A percentile compares a stretch with the other conserved stretches of the same genome.
Evolutionary conservation across 2,113 vertebrate species (phyloP).

Genomic region (Oryctolagus cuniculus): DNA sequence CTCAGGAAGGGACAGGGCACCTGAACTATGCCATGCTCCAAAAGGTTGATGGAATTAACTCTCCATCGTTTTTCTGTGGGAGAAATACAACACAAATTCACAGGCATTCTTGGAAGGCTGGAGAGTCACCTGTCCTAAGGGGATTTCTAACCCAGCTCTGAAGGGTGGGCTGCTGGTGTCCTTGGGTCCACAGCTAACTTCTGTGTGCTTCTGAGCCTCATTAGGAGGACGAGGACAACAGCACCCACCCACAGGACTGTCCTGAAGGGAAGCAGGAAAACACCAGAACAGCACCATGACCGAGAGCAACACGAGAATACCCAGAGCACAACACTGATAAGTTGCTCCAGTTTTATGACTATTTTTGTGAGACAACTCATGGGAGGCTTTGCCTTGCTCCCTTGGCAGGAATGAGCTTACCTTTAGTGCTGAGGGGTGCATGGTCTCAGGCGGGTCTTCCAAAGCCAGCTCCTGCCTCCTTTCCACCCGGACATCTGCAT

Average conservation of each 20-base stretch:
- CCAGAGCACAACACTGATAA: neutral
- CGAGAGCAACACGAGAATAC: neutral
- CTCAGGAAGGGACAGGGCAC: neutral
- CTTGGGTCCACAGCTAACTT: neutral
- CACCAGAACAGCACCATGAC: neutral
- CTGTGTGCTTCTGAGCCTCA: neutral
- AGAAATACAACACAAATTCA: too few species aligned
- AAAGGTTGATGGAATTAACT: neutral
- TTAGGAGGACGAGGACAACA: neutral
- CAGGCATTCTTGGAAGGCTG: neutral
- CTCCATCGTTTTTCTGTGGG: neutral
- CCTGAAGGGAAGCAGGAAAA: neutral
- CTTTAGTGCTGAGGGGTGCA: constrained; percentile 87
- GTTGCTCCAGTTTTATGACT: neutral
- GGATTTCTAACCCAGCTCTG: neutral
- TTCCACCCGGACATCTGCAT: constrained; percentile 90
- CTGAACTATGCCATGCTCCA: fast-evolving
- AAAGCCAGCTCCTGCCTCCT: constrained; percentile 88
- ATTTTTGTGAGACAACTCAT: neutral
- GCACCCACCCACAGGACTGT: fast-evolving
- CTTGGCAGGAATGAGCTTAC: constrained; percentile 74
- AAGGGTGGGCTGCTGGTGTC: neutral
- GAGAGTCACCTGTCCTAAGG: neutral
- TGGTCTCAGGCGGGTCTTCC: constrained; percentile 86
- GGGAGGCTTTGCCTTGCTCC: neutral